Evolutionary conservation across 1,140 invertebrate genomes (phyloP), one percentile per base, ranked within the genome.

Genomic region (Lamellibrachia luymesi): DNA sequence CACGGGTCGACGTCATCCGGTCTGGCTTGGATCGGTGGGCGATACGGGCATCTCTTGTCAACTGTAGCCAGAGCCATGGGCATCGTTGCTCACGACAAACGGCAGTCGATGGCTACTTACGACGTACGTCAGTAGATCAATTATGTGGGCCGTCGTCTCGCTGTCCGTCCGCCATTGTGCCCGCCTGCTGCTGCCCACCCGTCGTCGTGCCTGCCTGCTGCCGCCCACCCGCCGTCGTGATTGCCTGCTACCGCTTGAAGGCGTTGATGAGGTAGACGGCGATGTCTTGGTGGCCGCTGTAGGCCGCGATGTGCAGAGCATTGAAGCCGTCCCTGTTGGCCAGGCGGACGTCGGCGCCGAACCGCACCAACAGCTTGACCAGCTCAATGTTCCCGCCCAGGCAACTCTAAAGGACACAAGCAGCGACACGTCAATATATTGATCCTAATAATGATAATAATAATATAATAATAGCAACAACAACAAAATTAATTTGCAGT

Each of bases 271-370:
- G 94, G 94, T 96, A 97, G 13, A 96, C 89, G 13, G 95, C 95
- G 91, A 97, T 96, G 92, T 97, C 96, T 56, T 96, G 95, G 94
- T 97, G 96, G 25, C 97, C 97, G 25, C 96, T 95, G 92, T 96
- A 97, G 13, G 96, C 96, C 17, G 97, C 97, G 89, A 97, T 96
- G 94, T 97, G 97, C 17, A 97, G 93, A 7, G 97, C 96, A 93
- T 95, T 97, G 97, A 97, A 97, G 6, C 97, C 96, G 94, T 97
- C 97, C 13, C 96, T 94, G 94, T 97, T 97, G 25, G 96, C 96
- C 91, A 97, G 94, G 92, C 96, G 95, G 2, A 96, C 95, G 94
- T 97, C 96, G 4, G 97, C 97, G 51, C 97, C 97, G 92, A 96
- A 96, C 94, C 96, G 95, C 49, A 97, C 95, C 91, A 97, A 95